Evolutionary conservation across 1,140 invertebrate species (phyloP).

Genomic region (Drosophila melanogaster): DNA sequence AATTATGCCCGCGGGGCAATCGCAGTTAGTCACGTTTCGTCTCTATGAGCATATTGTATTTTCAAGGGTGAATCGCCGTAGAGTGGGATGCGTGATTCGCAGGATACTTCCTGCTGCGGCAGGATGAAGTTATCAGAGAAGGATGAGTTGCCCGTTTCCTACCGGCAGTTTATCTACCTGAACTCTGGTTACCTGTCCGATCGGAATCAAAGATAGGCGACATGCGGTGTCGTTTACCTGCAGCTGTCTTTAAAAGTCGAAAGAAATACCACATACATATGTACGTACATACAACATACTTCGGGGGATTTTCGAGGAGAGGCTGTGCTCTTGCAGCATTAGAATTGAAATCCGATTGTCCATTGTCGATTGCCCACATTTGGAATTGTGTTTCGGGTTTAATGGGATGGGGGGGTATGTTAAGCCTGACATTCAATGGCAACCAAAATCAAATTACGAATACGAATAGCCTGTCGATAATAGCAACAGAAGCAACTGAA

Average conservation of each 20-base stretch:
- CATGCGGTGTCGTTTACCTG: conserved; percentile 72
- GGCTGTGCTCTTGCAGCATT: conserved; percentile 5
- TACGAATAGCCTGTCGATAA: conserved; percentile 2
- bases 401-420: conserved; percentile 9
- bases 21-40: conserved; percentile 40
- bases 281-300: background rate
- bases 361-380: conserved; percentile 8
- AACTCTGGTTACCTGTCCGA: conserved; percentile 74
- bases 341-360: conserved; percentile 43
- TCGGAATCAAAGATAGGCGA: conserved; percentile 65
- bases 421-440: conserved; percentile 50
- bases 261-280: background rate
- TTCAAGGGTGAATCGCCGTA: conserved; percentile 1
- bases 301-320: background rate
- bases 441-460: conserved; percentile 59
- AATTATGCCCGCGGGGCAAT: conserved; percentile 55
- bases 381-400: too few species aligned
- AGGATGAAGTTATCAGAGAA: conserved; percentile 50
- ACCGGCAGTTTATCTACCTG: conserved; percentile 27
- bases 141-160: background rate
- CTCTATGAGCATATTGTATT: background rate
- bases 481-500: conserved; percentile 29
- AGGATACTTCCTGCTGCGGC: conserved; percentile 68
- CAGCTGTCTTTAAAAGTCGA: conserved; percentile 40
- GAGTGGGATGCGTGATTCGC: conserved; percentile 38